Evolutionary conservation across 2,888 invertebrate species (phyloP).

Genomic region (Perizoma affinitatum): DNA sequence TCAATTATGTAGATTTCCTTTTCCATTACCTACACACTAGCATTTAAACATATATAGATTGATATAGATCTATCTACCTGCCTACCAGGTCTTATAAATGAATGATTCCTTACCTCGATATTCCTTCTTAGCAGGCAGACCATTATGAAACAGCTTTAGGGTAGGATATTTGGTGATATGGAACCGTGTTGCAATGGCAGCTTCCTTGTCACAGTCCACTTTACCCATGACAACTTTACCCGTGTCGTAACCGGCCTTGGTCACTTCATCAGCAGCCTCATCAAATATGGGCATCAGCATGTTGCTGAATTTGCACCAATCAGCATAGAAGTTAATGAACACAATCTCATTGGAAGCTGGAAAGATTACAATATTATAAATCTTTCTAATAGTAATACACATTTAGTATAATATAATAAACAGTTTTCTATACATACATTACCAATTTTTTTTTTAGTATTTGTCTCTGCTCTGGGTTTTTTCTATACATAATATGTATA

Average conservation of each 20-base stretch:
- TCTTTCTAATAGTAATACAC: no score
- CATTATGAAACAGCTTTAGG: conserved; percentile 96
- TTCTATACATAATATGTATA: no score
- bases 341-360: conserved; percentile 97
- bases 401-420: no score
- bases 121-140: conserved; percentile 94
- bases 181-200: conserved; percentile 93
- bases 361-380: conserved; percentile 60
- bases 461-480: no score
- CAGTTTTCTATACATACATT: no score
- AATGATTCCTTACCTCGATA: conserved; percentile 88
- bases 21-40: no score
- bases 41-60: no score
- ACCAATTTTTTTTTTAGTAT: no score
- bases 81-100: no score
- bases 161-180: conserved; percentile 99
- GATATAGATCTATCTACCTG: no score
- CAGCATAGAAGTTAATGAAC: conserved; percentile 99
- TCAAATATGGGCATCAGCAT: conserved; percentile 98
- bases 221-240: conserved; percentile 97
- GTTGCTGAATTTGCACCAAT: conserved; percentile 99
- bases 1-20: no score
- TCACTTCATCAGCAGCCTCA: conserved; percentile 95
- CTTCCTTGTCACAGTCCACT: conserved; percentile 98
- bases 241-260: conserved; percentile 89